Conservation (phyloP, 2,888 invertebrate species). For the Ennomos fuscantarius region DNA sequence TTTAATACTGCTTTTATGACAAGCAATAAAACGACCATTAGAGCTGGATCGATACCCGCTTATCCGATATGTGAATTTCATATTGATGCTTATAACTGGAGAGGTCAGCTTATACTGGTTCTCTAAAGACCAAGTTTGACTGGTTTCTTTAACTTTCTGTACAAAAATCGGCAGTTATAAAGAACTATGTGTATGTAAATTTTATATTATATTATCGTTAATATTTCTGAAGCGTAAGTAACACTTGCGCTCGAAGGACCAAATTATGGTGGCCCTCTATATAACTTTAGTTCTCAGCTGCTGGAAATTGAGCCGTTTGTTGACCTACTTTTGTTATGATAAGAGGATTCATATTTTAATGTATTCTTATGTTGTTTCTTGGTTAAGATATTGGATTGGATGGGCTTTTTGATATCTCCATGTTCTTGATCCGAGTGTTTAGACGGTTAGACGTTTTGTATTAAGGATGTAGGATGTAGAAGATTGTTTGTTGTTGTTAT, state of each 20-base stretch:
- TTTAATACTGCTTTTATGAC: slow-evolving; percentile 55
- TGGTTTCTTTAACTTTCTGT: neutral
- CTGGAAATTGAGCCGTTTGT: slow-evolving; percentile 1
- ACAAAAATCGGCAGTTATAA: neutral
- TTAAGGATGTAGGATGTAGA: slow-evolving; percentile 3
- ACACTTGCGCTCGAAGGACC: neutral
- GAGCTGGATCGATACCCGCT: slow-evolving; percentile 41
- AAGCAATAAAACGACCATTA: slow-evolving; percentile 58
- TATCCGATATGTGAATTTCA: slow-evolving; percentile 34
- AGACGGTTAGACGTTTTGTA: slow-evolving; percentile 1
- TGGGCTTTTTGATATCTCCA: slow-evolving; percentile 17
- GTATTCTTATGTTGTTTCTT: slow-evolving; percentile 31
- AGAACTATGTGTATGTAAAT: slow-evolving; percentile 24
- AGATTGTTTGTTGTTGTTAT: too few species aligned
- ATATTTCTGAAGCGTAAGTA: neutral
- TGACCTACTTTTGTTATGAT: slow-evolving; percentile 21
- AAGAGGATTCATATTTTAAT: slow-evolving; percentile 26
- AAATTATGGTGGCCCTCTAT: neutral
- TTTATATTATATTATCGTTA: slow-evolving; percentile 9
- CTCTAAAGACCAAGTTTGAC: slow-evolving; percentile 9
- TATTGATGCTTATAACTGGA: slow-evolving; percentile 1
- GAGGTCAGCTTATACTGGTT: neutral
- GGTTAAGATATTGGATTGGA: slow-evolving; percentile 28
- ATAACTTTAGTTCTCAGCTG: neutral
- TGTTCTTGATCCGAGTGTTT: slow-evolving; percentile 19